Conservation (phyloP, 2,888 invertebrate genomes). For the Petrolisthes manimaculis region DNA sequence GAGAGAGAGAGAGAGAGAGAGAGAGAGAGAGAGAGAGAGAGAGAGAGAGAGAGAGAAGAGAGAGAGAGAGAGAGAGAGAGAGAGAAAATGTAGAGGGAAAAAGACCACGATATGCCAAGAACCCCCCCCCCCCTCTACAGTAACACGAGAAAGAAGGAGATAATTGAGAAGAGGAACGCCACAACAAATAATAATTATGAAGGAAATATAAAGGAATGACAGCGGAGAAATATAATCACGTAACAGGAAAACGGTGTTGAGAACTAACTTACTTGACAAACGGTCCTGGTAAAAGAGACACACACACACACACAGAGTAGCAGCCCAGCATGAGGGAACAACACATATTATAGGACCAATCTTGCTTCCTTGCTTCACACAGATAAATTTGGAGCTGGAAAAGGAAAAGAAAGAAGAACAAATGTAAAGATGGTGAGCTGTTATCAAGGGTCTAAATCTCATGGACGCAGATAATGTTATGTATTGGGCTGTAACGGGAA, state of each 20-base stretch:
- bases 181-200: not conserved
- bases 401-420: no score
- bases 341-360: not conserved
- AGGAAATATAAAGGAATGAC: not conserved
- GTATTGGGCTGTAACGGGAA: no score
- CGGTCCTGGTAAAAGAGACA: not conserved
- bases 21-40: conserved; percentile 14
- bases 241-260: not conserved
- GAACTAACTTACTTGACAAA: not conserved
- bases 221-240: not conserved
- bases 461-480: no score
- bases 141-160: not conserved
- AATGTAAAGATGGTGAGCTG: no score
- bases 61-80: not conserved
- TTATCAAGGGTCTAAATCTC: no score
- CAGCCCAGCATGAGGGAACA: not conserved
- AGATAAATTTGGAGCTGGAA: not conserved
- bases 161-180: not conserved
- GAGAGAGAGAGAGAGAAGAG: no score
- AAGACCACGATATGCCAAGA: not conserved
- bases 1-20: not conserved
- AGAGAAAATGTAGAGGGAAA: not conserved
- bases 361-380: not conserved
- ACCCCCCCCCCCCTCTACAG: no score
- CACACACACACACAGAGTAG: not conserved